Evolutionary conservation across 2,888 invertebrate genomes (phyloP).

Genomic region (Coenonympha glycerion): DNA sequence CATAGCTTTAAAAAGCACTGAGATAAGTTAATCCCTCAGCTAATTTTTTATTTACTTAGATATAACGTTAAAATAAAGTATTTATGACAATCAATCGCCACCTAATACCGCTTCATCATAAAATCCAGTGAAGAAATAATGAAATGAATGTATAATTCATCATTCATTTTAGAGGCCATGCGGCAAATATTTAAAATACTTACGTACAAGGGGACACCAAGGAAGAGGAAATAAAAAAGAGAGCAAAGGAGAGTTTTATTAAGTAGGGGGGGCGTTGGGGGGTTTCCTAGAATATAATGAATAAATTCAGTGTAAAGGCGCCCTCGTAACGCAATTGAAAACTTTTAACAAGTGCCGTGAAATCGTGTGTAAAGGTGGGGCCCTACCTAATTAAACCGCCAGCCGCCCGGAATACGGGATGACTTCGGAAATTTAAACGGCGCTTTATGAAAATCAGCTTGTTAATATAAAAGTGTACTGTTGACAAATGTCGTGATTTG

Average conservation of each 20-base stretch:
- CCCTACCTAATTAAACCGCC: conserved; percentile 63
- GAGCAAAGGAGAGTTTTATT: conserved; percentile 69
- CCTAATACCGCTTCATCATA: not conserved
- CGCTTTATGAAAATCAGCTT: conserved; percentile 59
- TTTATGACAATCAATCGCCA: not conserved
- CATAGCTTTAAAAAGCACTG: too few species aligned
- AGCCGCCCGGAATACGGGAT: conserved; percentile 63
- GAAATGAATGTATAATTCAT: conserved; percentile 67
- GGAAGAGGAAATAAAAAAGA: conserved; percentile 49
- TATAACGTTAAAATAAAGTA: too few species aligned
- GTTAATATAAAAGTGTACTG: conserved; percentile 59
- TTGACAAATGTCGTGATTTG: conserved; percentile 31
- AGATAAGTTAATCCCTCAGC: too few species aligned
- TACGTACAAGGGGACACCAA: conserved; percentile 55
- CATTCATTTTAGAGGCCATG: conserved; percentile 62
- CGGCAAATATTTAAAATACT: conserved; percentile 71
- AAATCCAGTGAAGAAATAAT: not conserved
- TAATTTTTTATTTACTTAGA: too few species aligned
- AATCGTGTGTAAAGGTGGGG: conserved; percentile 74
- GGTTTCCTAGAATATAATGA: conserved; percentile 60
- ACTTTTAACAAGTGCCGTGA: conserved; percentile 75
- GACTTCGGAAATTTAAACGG: conserved; percentile 65
- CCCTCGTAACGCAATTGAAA: conserved; percentile 74
- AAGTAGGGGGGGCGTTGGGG: conserved; percentile 57
- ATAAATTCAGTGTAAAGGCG: conserved; percentile 71